Base-by-base conservation (phyloP, 1,140 invertebrate species). In the Ceratina australensis region DNA sequence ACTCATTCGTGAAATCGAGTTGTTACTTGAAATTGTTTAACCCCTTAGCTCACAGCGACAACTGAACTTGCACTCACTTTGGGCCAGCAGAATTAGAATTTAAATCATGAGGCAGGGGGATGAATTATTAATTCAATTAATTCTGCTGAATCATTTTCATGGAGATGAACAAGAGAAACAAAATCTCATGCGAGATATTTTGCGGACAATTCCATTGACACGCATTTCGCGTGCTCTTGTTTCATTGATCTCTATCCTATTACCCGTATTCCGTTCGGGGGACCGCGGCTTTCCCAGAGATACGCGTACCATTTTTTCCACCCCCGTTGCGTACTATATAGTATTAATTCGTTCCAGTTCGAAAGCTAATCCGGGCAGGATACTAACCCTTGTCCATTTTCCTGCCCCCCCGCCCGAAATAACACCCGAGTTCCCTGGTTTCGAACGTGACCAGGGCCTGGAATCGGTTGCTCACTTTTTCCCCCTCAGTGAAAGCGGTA, bases 331-430 rank as follows among this genome's bases (percentile, higher is more conserved):
- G 16, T 28, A 63, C 26, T 61, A 78, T 84, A 74, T 66, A 81
- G 82, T 81, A 85, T 85, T 85, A 85, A 85, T 85, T 84, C 84
- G 83, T 79, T 82, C 60, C 79, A 57, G 72, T 79, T 56, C 76
- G 76, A 77, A 84, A 84, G 83, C 84, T 85, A 85, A 85, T 85
- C 83, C 83, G 69, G 82, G 82, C 68, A 79, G 75, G 76, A 72
- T 76, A 71, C 79, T 79, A 85, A 85, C 84, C 84, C 84, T 84
- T 85, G 84, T 85, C 83, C 83, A 85, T 85, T 82, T 84, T 76
- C 50, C 78, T 84, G 67, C 60, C 61, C 61, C 67, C 71, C 71
- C 82, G 22, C 47, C 50, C 50, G 18, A 52, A 74, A 85, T 84
- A 85, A 81, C 82, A 72, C 81, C 81, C 80, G 75, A 81, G 71